A percentile compares a stretch with the other conserved stretches of the same genome.
Evolutionary conservation across 2,797 vertebrate genomes (phyloP).

Genomic region (Pelochelys cantorii): DNA sequence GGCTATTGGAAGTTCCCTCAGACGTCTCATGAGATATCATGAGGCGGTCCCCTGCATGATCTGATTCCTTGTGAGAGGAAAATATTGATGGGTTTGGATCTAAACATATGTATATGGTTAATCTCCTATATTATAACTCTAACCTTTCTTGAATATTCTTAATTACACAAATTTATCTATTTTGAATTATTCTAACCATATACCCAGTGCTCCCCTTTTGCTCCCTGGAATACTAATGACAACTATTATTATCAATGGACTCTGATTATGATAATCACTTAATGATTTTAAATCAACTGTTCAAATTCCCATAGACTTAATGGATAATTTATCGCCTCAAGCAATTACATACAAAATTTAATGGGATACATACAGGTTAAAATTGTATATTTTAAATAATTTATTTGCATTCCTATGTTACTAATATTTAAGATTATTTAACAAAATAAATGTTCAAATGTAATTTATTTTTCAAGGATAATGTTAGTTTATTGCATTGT

Average conservation of each 20-base stretch:
- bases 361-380: neutral
- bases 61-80: neutral
- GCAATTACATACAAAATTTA: neutral
- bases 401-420: neutral
- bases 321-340: neutral
- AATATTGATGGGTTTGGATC: neutral
- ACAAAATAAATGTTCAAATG: conserved; percentile 5
- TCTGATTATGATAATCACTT: neutral
- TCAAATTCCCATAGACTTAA: neutral
- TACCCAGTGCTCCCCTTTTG: neutral
- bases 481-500: neutral
- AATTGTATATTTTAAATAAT: neutral
- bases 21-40: neutral
- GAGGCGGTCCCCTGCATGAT: neutral
- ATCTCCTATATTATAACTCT: neutral
- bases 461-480: neutral
- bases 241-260: neutral
- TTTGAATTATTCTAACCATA: neutral
- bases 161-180: neutral
- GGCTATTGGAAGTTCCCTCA: neutral
- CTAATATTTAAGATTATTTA: conserved; percentile 34
- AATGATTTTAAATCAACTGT: conserved; percentile 1
- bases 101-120: no score
- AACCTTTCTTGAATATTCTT: neutral
- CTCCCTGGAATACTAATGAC: neutral